phyloP scores from a whole-genome alignment of 1,140 invertebrate species.

The Coboldia fuscipes region DNA sequence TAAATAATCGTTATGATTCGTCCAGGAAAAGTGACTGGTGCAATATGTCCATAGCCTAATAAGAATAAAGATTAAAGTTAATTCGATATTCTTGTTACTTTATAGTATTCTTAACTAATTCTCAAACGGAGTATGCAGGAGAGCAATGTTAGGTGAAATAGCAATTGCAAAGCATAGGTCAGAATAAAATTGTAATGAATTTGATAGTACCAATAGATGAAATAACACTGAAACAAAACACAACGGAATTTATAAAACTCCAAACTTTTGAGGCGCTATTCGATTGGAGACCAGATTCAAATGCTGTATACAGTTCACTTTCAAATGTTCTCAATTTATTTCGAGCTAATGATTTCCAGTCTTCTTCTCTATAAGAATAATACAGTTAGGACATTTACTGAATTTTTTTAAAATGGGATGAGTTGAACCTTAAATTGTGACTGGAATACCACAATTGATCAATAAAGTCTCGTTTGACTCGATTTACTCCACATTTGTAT shows the following conservation, averaged over 20 bases:
- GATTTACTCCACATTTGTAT: slow-evolving; percentile 70
- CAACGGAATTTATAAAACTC: slow-evolving; percentile 81
- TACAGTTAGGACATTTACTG: not conserved
- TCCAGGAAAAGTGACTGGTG: slow-evolving; percentile 65
- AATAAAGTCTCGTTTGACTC: slow-evolving; percentile 66
- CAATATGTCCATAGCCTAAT: slow-evolving; percentile 85
- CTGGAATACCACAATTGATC: slow-evolving; percentile 57
- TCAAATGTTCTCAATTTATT: slow-evolving; percentile 66
- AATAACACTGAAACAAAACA: slow-evolving; percentile 78
- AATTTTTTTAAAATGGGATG: not conserved
- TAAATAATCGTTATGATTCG: slow-evolving; percentile 78
- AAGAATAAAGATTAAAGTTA: slow-evolving; percentile 9
- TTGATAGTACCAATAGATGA: slow-evolving; percentile 90
- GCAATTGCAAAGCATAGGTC: no score
- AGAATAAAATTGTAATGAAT: no score
- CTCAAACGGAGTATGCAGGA: no score
- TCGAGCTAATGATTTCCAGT: slow-evolving; percentile 68
- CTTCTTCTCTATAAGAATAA: slow-evolving; percentile 34
- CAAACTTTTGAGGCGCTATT: slow-evolving; percentile 70
- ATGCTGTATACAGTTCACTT: slow-evolving; percentile 60
- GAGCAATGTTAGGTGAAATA: no score
- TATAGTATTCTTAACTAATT: not conserved
- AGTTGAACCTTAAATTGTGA: slow-evolving; percentile 37
- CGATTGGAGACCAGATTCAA: slow-evolving; percentile 54
- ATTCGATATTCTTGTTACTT: not conserved